These are phyloP conservation scores for Bombus balteatus DNA, from an alignment of 1,140 invertebrate species.

Conservation along the genomic window DNA sequence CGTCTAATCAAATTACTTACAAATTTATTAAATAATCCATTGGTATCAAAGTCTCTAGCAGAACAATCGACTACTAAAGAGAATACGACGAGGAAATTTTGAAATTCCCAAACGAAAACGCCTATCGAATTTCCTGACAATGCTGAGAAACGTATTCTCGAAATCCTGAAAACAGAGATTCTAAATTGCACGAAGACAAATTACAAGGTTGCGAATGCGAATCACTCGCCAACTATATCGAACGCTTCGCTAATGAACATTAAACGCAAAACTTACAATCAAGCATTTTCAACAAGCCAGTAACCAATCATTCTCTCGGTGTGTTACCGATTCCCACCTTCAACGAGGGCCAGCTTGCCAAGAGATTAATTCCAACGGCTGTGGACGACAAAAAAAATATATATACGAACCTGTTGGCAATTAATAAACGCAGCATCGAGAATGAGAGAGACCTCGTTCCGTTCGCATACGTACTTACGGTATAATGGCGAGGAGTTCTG, in stretches of 20 bases:
- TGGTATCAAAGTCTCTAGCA: no score
- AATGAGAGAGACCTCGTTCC: constrained; percentile 23
- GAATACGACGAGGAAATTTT: constrained; percentile 4
- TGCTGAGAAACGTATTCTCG: no score
- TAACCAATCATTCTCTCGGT: background rate
- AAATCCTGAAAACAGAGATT: background rate
- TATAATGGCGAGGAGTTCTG: constrained; percentile 17
- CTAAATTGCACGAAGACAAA: background rate
- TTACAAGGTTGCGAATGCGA: background rate
- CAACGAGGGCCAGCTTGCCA: background rate
- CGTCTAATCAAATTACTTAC: no score
- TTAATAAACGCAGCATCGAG: constrained; percentile 25
- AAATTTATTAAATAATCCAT: no score
- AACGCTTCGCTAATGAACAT: background rate
- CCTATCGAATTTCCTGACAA: background rate
- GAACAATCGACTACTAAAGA: no score
- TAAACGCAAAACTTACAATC: constrained; percentile 36
- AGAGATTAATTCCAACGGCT: constrained; percentile 5
- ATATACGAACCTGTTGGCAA: background rate
- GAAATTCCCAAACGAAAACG: constrained; percentile 20
- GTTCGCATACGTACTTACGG: background rate
- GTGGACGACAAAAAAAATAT: background rate
- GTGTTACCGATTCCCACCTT: constrained; percentile 6
- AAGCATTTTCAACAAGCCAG: constrained; percentile 11
- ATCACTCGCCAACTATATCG: background rate